Evolutionary conservation across 1,140 invertebrate genomes (phyloP).

Genomic region (Octopus bimaculoides): DNA sequence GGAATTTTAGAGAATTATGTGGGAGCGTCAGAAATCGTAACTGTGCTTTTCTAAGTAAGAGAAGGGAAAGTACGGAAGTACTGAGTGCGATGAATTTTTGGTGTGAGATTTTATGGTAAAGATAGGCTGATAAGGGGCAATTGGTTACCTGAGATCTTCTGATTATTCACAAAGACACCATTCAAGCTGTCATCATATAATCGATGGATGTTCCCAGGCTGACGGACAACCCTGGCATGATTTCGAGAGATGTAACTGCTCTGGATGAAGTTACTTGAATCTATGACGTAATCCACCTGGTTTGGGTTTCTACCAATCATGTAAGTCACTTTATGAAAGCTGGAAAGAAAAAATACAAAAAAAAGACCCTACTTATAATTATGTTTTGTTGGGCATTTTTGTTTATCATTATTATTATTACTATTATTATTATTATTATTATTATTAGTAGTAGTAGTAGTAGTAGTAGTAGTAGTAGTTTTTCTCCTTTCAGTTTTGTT

Average conservation of each 20-base stretch:
- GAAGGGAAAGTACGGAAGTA: too few relatives aligned
- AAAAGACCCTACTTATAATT: neutral
- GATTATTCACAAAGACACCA: slow-evolving; percentile 36
- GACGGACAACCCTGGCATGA: slow-evolving; percentile 30
- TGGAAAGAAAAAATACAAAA: slow-evolving; percentile 19
- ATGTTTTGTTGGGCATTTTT: too few relatives aligned
- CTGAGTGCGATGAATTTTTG: too few relatives aligned
- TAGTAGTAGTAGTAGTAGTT: too few relatives aligned
- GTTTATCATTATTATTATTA: too few relatives aligned
- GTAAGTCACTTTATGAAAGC: slow-evolving; percentile 27
- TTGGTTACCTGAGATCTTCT: slow-evolving; percentile 30
- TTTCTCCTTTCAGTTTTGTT: too few relatives aligned
- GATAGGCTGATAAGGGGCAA: neutral
- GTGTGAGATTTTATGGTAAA: neutral
- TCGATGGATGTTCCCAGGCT: slow-evolving; percentile 19
- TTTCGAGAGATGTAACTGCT: slow-evolving; percentile 30
- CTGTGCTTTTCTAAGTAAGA: too few relatives aligned
- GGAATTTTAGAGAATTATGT: too few relatives aligned
- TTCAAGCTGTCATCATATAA: slow-evolving; percentile 36
- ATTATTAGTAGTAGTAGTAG: too few relatives aligned
- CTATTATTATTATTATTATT: too few relatives aligned
- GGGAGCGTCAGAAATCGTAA: too few relatives aligned
- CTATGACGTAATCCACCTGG: slow-evolving; percentile 28
- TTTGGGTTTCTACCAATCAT: slow-evolving; percentile 31
- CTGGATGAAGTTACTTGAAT: slow-evolving; percentile 24